Base-by-base conservation (phyloP, 2,888 invertebrate genomes). In the Argyresthia goedartella region DNA sequence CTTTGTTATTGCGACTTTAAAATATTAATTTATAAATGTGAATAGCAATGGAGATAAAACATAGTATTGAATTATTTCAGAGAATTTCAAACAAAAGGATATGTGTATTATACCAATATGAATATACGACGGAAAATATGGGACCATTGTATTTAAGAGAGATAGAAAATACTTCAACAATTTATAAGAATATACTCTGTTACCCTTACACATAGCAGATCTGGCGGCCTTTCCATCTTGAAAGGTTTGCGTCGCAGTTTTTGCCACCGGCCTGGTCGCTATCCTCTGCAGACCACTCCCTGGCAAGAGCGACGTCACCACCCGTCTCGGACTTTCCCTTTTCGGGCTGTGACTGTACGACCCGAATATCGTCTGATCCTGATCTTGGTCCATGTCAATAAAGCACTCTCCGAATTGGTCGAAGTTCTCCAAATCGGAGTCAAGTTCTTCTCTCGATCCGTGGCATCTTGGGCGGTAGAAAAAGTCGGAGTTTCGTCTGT, bases 241-340 rank as follows among this genome's bases (percentile, higher is more conserved):
- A 46, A 76, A 57, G 3, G 71, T 68, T 55, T 76, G 75, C 7
- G 71, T 67, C 33, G 69, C 64, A 2, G 67, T 62, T 1, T 72
- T 63, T 6, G 76, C 60, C 44, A 86, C 67, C 1, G 86, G 81
- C 61, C 77, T 72, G 9, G 84, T 62, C 8, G 73, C 67, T 4
- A 85, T 73, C 56, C 71, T 76, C 53, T 87, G 87, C 33, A 87
- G 63, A 4, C 87, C 85, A 59, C 82, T 85, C 8, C 87, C 87
- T 0, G 82, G 84, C 15, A 87, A 59, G 50, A 87, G 57, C 0
- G 80, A 63, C 0, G 87, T 71, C 46, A 81, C 63, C 1, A 85
- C 85, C 59, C 73, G 72, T 55, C 70, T 79, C 0, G 85, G 81
- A 50, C 75, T 73, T 0, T 80, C 78, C 56, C 65, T 69, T 13